These are phyloP conservation scores for Drosophila dunni DNA, from an alignment of 1,140 invertebrate species.

Conservation along the genomic window DNA sequence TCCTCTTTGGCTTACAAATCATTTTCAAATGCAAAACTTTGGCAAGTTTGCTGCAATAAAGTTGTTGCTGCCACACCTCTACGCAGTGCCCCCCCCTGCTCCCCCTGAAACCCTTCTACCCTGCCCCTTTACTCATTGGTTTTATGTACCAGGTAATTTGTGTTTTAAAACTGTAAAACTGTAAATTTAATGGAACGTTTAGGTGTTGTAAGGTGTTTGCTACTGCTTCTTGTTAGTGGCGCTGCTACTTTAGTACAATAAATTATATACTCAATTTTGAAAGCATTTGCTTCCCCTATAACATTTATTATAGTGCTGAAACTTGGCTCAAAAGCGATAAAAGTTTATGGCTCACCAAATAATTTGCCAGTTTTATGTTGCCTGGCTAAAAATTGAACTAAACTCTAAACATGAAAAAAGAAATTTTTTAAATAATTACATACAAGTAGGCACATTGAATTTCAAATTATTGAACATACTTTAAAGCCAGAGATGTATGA, in stretches of 20 bases:
- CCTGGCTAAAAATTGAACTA: no score
- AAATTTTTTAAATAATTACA: no score
- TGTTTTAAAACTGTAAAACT: slow-evolving; percentile 78
- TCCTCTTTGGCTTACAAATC: slow-evolving; percentile 58
- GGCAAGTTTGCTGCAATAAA: slow-evolving; percentile 75
- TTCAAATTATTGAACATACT: neutral
- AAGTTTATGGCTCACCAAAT: no score
- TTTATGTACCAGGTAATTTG: slow-evolving; percentile 77
- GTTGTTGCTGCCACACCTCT: slow-evolving; percentile 66
- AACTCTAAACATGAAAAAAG: no score
- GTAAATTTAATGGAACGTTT: slow-evolving; percentile 82
- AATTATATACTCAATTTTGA: slow-evolving; percentile 22
- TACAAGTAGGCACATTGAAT: neutral
- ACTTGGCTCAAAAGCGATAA: no score
- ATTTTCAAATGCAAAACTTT: slow-evolving; percentile 79
- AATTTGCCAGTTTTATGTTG: no score
- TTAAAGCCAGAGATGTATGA: neutral
- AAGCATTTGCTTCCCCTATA: neutral
- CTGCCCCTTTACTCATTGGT: slow-evolving; percentile 50
- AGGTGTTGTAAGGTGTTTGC: slow-evolving; percentile 64
- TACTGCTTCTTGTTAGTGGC: no score
- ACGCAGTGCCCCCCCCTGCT: slow-evolving; percentile 6
- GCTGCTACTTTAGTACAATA: slow-evolving; percentile 35
- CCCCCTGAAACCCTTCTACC: no score
- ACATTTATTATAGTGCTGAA: no score